These are phyloP conservation scores for Cyrtonyx montezumae DNA, from an alignment of 2,113 vertebrate species.

Conservation along the genomic window DNA sequence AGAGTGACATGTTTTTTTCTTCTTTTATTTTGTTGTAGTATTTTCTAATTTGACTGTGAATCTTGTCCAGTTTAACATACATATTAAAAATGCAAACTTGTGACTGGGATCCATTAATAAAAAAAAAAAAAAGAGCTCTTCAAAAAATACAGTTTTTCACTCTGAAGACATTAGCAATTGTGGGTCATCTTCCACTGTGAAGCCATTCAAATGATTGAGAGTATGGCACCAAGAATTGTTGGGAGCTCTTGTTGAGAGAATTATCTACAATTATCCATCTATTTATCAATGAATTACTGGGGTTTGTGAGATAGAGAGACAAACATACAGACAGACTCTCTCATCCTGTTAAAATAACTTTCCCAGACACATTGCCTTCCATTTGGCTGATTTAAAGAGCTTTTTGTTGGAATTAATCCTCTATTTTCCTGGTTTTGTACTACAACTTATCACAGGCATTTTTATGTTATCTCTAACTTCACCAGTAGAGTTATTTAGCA, in stretches of 20 bases:
- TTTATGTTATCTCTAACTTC: background rate
- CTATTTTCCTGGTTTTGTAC: background rate
- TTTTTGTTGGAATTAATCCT: background rate
- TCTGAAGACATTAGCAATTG: background rate
- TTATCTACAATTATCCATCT: background rate
- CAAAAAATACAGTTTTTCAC: background rate
- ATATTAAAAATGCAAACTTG: background rate
- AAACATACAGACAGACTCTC: background rate
- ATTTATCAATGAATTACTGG: background rate
- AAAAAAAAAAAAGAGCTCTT: background rate
- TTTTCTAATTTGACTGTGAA: background rate
- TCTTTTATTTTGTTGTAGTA: background rate
- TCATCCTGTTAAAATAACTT: background rate
- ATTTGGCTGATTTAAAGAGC: background rate
- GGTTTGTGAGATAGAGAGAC: background rate
- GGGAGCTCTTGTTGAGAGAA: background rate
- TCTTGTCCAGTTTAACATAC: background rate
- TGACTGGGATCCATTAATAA: background rate
- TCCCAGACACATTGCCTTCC: background rate
- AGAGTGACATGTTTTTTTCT: background rate
- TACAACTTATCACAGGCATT: rapidly evolving
- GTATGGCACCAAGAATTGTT: background rate
- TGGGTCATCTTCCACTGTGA: background rate
- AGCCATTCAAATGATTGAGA: background rate
- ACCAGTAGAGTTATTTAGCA: background rate